Conservation (phyloP, 1,140 invertebrate species). For the Aphelinus certus region DNA sequence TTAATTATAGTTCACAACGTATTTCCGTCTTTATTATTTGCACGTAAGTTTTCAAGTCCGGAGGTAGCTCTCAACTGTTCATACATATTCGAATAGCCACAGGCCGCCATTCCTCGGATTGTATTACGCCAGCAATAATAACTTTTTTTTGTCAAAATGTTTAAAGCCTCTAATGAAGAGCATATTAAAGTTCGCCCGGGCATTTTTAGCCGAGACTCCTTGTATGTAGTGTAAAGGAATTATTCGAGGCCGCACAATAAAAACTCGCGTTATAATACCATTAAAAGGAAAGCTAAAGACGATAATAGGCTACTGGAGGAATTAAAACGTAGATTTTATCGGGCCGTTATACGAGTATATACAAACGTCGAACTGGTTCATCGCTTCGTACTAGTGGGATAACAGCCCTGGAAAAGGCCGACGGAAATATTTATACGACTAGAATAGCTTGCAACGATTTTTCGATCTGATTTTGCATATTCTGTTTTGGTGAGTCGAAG, state of each 20-base stretch:
- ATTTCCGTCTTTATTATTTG: not conserved
- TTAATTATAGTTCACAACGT: conserved; percentile 1
- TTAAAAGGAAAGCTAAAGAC: conserved; percentile 11
- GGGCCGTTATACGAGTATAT: not conserved
- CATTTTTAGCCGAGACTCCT: not conserved
- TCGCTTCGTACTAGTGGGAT: not conserved
- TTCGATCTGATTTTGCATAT: no score
- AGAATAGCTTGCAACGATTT: no score
- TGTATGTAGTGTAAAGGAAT: conserved; percentile 4
- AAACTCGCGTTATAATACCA: not conserved
- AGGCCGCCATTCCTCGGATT: no score
- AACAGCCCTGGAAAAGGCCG: no score
- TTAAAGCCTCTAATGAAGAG: conserved; percentile 11
- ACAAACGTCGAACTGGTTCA: not conserved
- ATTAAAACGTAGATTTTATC: not conserved
- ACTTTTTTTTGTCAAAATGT: conserved; percentile 9
- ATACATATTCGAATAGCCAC: no score
- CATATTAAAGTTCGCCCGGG: conserved; percentile 15
- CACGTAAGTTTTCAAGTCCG: conserved; percentile 6
- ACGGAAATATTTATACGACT: no score
- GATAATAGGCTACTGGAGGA: not conserved
- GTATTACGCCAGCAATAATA: not conserved
- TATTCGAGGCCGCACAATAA: conserved; percentile 9
- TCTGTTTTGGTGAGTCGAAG: no score
- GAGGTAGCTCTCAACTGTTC: not conserved